phyloP scores from a whole-genome alignment of 2,113 vertebrate genomes.

The Ursus arctos region DNA sequence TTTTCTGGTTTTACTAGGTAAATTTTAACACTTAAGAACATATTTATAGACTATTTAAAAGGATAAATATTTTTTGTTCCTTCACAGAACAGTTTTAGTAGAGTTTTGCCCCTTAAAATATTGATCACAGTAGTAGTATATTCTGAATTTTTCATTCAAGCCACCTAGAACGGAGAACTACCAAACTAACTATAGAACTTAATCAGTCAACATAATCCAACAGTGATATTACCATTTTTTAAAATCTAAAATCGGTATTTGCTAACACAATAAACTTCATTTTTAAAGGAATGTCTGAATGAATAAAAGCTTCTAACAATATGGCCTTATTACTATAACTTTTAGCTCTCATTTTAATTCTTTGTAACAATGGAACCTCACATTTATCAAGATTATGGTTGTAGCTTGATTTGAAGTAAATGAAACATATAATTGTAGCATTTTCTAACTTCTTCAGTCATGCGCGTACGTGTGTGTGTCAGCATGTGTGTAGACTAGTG shows the following conservation, averaged over 20 bases:
- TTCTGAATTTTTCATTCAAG: slow-evolving; percentile 13
- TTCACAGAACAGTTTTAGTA: neutral
- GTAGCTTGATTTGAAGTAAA: slow-evolving; percentile 25
- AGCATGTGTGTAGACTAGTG: neutral
- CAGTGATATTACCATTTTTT: neutral
- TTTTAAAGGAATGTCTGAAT: neutral
- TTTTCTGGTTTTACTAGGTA: neutral
- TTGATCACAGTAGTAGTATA: neutral
- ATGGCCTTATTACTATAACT: neutral
- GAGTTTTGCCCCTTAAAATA: neutral
- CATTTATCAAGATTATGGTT: neutral
- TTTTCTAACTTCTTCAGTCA: neutral
- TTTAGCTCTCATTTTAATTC: slow-evolving; percentile 21
- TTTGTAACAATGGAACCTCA: neutral
- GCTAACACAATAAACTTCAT: neutral
- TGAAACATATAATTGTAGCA: neutral
- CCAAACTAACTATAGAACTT: neutral
- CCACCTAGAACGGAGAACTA: neutral
- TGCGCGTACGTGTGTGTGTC: neutral
- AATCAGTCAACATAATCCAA: neutral
- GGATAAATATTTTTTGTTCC: neutral
- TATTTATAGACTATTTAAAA: slow-evolving; percentile 21
- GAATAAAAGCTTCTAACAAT: neutral
- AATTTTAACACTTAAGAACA: neutral
- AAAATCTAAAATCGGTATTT: neutral